Base-by-base conservation (phyloP, 2,888 invertebrate genomes). In the Cantharis rufa region DNA sequence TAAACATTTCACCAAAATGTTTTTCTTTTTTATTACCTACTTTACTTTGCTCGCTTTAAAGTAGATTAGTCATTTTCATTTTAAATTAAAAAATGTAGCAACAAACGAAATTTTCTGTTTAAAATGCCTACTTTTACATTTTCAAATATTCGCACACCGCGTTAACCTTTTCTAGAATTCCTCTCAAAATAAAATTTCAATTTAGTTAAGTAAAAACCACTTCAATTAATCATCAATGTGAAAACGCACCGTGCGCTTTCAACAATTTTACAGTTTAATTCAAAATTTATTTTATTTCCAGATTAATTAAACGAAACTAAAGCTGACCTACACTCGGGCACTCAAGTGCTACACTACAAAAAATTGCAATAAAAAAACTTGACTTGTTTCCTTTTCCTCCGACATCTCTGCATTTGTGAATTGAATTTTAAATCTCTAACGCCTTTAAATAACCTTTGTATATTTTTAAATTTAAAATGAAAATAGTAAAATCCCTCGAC, bases 391-490 rank as follows among this genome's bases (percentile, higher is more conserved):
- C 13, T 13, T 13, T 13, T 5, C 13, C 13, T 73, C 76, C 66
- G 27, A 28, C 27, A 28, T 77, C 74, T 77, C 71, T 74, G 74
- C 74, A 71, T 77, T 70, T 77, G 77, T 48, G 77, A 77, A 77
- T 77, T 74, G 77, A 77, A 77, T 77, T 77, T 71, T 69, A 69
- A 77, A 74, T 71, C 77, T 77, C 77, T 15, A 62, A 74, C 71
- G 77, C 62, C 48, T 77, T 74, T 76, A 76, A 73, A 73, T 76
- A 77, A 77, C 71, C 63, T 71, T 69, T 74, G 77, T 74, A 77
- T 71, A 77, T 70, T 73, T 72, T 76, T 76, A 73, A 70, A 66
- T 76, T 76, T 70, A 64, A 71, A 71, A 75, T 75, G 32, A 72
- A 76, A 72, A 76, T 76, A 70, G 69, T 63, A 63, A 62, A 32